phyloP scores from a whole-genome alignment of 2,797 vertebrate genomes.

The Urosaurus nigricauda region DNA sequence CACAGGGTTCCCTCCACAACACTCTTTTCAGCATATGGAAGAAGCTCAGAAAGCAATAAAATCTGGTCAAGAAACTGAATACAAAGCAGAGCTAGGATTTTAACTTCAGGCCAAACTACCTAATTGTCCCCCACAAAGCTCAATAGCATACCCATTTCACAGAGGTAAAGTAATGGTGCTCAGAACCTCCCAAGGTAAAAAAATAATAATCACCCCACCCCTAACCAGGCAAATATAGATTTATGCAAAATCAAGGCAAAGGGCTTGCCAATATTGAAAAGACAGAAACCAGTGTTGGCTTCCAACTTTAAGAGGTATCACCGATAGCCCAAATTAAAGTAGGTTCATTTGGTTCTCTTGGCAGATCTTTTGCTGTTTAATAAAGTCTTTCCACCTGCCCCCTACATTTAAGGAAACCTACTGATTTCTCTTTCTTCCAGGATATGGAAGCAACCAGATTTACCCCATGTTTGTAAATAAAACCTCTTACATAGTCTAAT shows the following conservation, averaged over 20 bases:
- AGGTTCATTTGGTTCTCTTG: background rate
- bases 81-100: background rate
- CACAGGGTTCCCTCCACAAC: background rate
- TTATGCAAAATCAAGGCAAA: too few species aligned
- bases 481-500: background rate
- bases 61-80: background rate
- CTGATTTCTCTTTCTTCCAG: background rate
- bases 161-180: background rate
- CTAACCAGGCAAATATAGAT: too few species aligned
- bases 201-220: background rate
- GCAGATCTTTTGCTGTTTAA: background rate
- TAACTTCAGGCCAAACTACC: background rate
- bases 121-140: background rate
- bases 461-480: background rate
- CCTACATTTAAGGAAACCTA: too few species aligned
- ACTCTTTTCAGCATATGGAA: background rate
- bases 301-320: background rate
- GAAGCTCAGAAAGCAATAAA: background rate
- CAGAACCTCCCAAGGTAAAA: background rate
- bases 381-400: background rate
- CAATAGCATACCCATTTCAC: background rate
- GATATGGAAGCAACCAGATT: background rate
- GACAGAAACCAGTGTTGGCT: background rate
- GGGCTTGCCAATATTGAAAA: background rate
- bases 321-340: background rate